Percentiles rank a stretch among this genome's conserved stretches.
Evolutionary conservation across 1,140 invertebrate genomes (phyloP).

Genomic region (Thalassaphorura encarpata): DNA sequence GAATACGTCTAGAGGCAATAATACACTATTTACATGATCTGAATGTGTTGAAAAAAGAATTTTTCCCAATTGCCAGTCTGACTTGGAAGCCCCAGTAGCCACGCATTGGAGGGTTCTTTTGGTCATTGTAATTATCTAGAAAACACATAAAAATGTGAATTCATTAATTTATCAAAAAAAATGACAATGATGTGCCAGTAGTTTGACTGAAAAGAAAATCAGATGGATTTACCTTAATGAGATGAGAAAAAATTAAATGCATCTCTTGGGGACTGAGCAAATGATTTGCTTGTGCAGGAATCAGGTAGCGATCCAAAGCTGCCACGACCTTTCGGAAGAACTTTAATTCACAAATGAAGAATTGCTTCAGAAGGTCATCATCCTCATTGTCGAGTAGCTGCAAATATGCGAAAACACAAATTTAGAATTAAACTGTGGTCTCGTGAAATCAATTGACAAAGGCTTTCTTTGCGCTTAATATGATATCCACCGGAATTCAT

Average conservation of each 20-base stretch:
- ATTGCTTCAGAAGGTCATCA: slow-evolving; percentile 24
- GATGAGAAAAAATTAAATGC: slow-evolving; percentile 30
- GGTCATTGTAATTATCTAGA: slow-evolving; percentile 31
- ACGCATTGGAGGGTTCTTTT: slow-evolving; percentile 29
- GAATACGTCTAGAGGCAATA: too few species aligned
- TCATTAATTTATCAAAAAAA: background rate
- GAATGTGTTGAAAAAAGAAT: slow-evolving; percentile 26
- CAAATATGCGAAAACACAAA: background rate
- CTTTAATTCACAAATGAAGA: slow-evolving; percentile 31
- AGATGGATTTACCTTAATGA: slow-evolving; percentile 21
- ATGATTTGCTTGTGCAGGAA: slow-evolving; percentile 29
- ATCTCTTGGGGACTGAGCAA: slow-evolving; percentile 27
- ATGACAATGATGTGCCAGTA: background rate
- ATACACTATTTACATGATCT: slow-evolving; percentile 27
- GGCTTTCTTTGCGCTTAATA: too few species aligned
- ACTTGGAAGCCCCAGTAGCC: slow-evolving; percentile 20
- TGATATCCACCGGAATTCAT: too few species aligned
- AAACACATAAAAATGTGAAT: background rate
- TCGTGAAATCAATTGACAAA: too few species aligned
- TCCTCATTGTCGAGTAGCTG: slow-evolving; percentile 31
- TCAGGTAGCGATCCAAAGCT: slow-evolving; percentile 27
- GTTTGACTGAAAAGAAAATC: background rate
- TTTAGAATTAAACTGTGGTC: too few species aligned
- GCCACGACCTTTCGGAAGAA: slow-evolving; percentile 28
- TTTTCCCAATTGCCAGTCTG: slow-evolving; percentile 15